phyloP scores from a whole-genome alignment of 2,888 invertebrate genomes.

The Pilophorus perplexus region DNA sequence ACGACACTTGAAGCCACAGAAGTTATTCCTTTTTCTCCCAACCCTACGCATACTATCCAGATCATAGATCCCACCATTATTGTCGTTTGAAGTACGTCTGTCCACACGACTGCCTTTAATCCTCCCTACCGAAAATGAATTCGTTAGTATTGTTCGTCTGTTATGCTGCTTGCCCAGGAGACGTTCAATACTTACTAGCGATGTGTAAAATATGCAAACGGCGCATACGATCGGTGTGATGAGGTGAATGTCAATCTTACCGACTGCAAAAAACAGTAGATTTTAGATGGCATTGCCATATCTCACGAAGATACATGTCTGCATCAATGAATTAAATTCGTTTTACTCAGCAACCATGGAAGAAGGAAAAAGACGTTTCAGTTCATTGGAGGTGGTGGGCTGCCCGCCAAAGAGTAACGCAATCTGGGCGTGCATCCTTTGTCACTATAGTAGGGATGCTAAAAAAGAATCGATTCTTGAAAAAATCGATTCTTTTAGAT shows the following conservation, averaged over 20 bases:
- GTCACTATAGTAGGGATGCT: too few species aligned
- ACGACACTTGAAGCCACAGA: constrained; percentile 60
- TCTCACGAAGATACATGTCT: too few species aligned
- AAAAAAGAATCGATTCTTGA: too few species aligned
- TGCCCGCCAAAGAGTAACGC: too few species aligned
- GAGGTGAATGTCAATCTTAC: constrained; percentile 17
- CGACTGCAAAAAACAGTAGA: constrained; percentile 21
- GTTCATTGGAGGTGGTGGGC: too few species aligned
- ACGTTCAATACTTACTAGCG: constrained; percentile 78
- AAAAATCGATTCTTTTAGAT: too few species aligned
- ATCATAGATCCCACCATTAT: constrained; percentile 70
- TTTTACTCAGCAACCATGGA: too few species aligned
- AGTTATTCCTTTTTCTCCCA: constrained; percentile 64
- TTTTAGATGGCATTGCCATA: too few species aligned
- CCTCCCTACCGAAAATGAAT: constrained; percentile 60
- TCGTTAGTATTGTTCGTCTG: not conserved
- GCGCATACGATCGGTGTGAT: constrained; percentile 19
- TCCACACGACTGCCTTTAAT: constrained; percentile 76
- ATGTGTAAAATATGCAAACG: constrained; percentile 91
- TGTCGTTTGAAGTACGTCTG: constrained; percentile 70
- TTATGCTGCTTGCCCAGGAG: not conserved
- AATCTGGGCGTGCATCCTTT: too few species aligned
- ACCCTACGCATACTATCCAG: constrained; percentile 64
- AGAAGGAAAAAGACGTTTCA: too few species aligned
- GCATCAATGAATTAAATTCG: too few species aligned